These are phyloP conservation scores for Pyrocephalus nanus DNA, from an alignment of 2,797 vertebrate species.

Conservation along the genomic window DNA sequence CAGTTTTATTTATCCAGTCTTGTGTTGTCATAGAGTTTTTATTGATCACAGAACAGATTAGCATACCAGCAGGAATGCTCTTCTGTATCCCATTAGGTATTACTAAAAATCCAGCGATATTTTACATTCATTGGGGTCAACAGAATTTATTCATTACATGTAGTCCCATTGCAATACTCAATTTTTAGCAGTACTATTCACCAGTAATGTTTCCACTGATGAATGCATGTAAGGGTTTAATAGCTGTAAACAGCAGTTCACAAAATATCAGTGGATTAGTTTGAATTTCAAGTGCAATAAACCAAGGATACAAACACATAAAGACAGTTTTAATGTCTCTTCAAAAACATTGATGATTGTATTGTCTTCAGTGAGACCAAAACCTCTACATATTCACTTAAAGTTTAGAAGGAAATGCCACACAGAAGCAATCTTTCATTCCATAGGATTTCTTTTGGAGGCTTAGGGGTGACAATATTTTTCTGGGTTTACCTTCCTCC, in stretches of 20 bases:
- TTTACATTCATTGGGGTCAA: constrained; percentile 2
- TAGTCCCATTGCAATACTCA: neutral
- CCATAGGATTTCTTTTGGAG: neutral
- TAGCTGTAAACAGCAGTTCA: neutral
- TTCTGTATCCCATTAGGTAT: neutral
- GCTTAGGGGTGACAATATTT: neutral
- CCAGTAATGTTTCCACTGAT: neutral
- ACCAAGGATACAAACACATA: neutral
- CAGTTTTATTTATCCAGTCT: constrained; percentile 43
- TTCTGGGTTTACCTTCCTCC: neutral
- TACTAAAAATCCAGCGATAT: constrained; percentile 9
- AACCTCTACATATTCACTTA: neutral
- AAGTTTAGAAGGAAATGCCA: neutral
- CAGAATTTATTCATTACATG: neutral
- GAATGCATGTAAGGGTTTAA: neutral
- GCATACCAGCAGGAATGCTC: neutral
- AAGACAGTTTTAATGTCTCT: neutral
- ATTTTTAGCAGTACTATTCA: neutral
- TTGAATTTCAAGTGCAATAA: constrained; percentile 19
- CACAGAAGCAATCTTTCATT: neutral
- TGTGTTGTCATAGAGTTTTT: neutral
- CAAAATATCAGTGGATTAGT: neutral
- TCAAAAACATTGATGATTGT: constrained; percentile 8
- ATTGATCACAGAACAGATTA: constrained; percentile 44
- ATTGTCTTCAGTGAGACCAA: neutral